Percentiles rank a stretch among this genome's conserved stretches.
Evolutionary conservation across 2,113 vertebrate species (phyloP).

Genomic region (Petromus typicus): DNA sequence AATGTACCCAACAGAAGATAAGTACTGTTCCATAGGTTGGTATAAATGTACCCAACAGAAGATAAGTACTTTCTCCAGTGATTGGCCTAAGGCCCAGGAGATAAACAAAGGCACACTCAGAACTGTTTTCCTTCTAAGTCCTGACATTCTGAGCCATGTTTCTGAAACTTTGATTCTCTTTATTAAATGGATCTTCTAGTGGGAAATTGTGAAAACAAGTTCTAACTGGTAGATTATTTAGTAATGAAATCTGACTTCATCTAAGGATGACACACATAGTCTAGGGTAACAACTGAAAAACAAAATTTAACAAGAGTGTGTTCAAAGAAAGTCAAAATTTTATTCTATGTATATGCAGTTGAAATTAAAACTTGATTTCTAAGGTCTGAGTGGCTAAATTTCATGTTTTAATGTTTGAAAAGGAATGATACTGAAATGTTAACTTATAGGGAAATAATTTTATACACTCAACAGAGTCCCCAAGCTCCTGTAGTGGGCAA

Average conservation of each 20-base stretch:
- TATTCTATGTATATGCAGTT: not conserved
- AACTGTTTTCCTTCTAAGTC: not conserved
- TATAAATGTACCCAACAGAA: not conserved
- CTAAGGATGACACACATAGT: not conserved
- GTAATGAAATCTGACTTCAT: not conserved
- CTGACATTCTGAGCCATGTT: not conserved
- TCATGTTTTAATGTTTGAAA: conserved; percentile 41
- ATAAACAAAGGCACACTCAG: not conserved
- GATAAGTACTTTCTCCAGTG: not conserved
- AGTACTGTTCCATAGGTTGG: too few species aligned
- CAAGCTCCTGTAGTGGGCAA: not conserved
- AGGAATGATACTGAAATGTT: not conserved
- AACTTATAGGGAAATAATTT: not conserved
- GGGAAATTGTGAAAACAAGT: not conserved
- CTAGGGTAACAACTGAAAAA: not conserved
- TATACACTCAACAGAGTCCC: not conserved
- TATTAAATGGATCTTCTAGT: not conserved
- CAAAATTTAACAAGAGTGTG: not conserved
- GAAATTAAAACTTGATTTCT: conserved; percentile 56
- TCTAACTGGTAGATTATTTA: not conserved
- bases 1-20: not conserved
- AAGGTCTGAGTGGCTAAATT: not conserved
- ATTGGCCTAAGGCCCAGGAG: not conserved
- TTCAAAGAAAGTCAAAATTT: conserved; percentile 22
- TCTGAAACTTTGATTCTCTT: not conserved